Evolutionary conservation across 1,140 invertebrate genomes (phyloP), one percentile per base, ranked within the genome.

Genomic region (Lethocerus indicus): DNA sequence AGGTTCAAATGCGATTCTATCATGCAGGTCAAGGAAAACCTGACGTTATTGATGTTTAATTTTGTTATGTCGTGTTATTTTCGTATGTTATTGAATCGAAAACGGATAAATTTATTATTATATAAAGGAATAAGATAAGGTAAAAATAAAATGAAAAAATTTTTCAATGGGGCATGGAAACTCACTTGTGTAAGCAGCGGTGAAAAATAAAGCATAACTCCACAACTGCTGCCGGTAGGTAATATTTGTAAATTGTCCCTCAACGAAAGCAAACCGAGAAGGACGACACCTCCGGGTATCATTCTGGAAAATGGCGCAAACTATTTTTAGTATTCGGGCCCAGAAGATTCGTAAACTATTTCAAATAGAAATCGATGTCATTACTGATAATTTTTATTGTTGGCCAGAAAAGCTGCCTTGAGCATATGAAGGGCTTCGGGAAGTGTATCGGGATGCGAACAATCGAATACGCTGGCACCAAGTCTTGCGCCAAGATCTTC

Each of bases 321-420:
- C 12, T 39, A 20, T 39, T 3, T 39, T 39, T 20, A 39, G 4
- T 9, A 32, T 32, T 32, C n/a, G 7, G 7, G 29, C 7, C n/a
- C 29, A 32, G 29, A 32, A n/a, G n/a, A 32, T 7, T 32, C n/a
- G 7, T 9, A 32, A 9, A 9, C n/a, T 32, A 32, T 32, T 7
- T 9, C n/a, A 40, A 40, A 40, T 44, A 41, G 13, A 42, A 56
- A 54, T 45, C 9, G 29, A 9, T 9, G n/a, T 32, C 23, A 32
- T 60, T 54, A 69, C 68, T 64, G 61, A 57, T 67, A 64, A 56
- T 71, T 71, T 53, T 67, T 67, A 57, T 61, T 64, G 50, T 70
- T 67, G 1, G 65, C 64, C 20, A 63, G 60, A 37, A 68, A 61
- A 23, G 70, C 60, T 50, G 68, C 67, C 25, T 58, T 60, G 47